Evolutionary conservation across 2,113 vertebrate species (phyloP).

Genomic region (Ophiodon elongatus): DNA sequence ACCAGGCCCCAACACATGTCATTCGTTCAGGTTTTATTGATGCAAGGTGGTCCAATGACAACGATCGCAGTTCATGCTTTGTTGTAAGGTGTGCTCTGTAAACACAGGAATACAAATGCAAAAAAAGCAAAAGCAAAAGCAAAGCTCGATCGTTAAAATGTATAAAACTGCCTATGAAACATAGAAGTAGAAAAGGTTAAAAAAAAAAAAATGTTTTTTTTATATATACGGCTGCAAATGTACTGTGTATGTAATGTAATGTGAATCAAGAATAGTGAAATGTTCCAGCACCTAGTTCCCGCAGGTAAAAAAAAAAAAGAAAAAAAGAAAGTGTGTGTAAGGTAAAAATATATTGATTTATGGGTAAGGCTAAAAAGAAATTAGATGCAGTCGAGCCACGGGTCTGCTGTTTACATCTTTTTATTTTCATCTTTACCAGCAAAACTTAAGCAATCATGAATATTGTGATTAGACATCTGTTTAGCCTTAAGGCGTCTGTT

Average conservation of each 20-base stretch:
- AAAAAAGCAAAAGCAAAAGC: too few species aligned
- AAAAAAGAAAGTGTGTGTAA: too few species aligned
- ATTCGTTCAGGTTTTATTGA: neutral
- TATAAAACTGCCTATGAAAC: neutral
- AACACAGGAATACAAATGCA: neutral
- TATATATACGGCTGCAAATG: too few species aligned
- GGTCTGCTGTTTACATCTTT: neutral
- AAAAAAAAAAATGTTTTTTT: too few species aligned
- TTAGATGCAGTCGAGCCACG: neutral
- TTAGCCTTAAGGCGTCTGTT: neutral
- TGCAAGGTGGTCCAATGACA: neutral
- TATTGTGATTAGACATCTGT: neutral
- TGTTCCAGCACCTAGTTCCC: too few species aligned
- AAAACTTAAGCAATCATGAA: neutral
- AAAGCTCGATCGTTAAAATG: neutral
- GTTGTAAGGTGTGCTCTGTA: neutral
- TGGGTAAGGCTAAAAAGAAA: neutral
- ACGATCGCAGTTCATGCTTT: neutral
- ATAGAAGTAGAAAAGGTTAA: neutral
- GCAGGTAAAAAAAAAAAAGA: neutral
- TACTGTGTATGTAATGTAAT: neutral
- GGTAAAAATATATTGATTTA: neutral
- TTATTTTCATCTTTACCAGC: neutral
- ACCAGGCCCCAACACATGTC: constrained; percentile 8
- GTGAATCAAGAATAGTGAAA: neutral